Percentiles rank a stretch among this genome's conserved stretches.
These are phyloP conservation scores for Galeruca laticollis DNA, from an alignment of 2,888 invertebrate genomes.

Conservation along the genomic window DNA sequence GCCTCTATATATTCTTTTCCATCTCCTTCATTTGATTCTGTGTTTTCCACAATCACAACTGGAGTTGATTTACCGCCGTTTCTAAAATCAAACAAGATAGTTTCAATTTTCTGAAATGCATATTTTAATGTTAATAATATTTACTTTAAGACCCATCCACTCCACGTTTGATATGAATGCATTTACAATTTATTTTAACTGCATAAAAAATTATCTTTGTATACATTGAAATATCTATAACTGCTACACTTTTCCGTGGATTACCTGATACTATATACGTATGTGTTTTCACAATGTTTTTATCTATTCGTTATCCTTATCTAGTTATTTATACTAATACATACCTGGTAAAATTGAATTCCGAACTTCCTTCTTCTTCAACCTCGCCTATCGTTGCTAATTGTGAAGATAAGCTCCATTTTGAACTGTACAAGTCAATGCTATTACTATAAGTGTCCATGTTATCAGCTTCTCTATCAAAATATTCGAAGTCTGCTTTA, in stretches of 20 bases:
- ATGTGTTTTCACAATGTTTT: not conserved
- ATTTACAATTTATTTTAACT: not conserved
- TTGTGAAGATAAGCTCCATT: conserved; percentile 72
- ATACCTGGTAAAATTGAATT: conserved; percentile 47
- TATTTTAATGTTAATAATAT: not conserved
- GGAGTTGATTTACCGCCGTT: conserved; percentile 51
- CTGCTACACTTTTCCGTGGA: not conserved
- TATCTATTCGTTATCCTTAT: conserved; percentile 1
- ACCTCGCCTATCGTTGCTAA: conserved; percentile 80
- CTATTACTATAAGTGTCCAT: conserved; percentile 55
- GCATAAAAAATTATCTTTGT: not conserved
- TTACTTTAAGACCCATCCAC: not conserved
- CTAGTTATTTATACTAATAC: conserved; percentile 1
- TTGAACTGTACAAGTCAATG: conserved; percentile 62
- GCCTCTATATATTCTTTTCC: conserved; percentile 24
- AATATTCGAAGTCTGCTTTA: conserved; percentile 50
- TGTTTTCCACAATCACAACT: conserved; percentile 59
- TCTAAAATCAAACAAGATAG: conserved; percentile 35
- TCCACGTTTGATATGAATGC: not conserved
- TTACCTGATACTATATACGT: not conserved
- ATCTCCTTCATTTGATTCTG: conserved; percentile 47
- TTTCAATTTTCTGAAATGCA: not conserved
- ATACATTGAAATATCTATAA: not conserved
- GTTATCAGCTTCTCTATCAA: conserved; percentile 50
- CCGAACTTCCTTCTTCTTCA: conserved; percentile 69